phyloP scores from a whole-genome alignment of 2,888 invertebrate genomes.

The Drosophila kanekoi region DNA sequence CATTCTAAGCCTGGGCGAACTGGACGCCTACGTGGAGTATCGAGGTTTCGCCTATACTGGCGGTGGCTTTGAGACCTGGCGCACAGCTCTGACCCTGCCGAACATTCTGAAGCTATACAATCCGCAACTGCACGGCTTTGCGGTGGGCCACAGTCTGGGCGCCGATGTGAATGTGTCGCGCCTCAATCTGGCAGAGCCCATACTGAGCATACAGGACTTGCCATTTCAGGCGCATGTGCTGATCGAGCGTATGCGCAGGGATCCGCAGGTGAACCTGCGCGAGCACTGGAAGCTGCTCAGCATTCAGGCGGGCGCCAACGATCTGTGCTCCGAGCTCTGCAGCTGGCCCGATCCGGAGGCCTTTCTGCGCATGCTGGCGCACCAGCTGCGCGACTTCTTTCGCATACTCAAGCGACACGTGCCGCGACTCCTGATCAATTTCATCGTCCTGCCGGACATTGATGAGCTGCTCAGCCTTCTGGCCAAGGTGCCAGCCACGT shows the following conservation, averaged over 20 bases:
- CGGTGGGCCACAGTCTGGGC: slow-evolving; percentile 86
- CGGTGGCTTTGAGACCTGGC: slow-evolving; percentile 86
- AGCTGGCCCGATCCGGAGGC: slow-evolving; percentile 83
- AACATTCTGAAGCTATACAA: slow-evolving; percentile 89
- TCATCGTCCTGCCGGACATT: slow-evolving; percentile 86
- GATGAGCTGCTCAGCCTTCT: slow-evolving; percentile 24
- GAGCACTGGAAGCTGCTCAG: slow-evolving; percentile 88
- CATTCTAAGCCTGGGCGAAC: slow-evolving; percentile 56
- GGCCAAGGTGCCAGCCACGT: slow-evolving; percentile 1
- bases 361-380: slow-evolving; percentile 85
- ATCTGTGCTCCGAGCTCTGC: slow-evolving; percentile 87
- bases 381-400: slow-evolving; percentile 84
- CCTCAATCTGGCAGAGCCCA: slow-evolving; percentile 87
- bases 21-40: slow-evolving; percentile 84
- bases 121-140: slow-evolving; percentile 87
- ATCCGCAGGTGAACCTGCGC: slow-evolving; percentile 86
- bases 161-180: slow-evolving; percentile 75
- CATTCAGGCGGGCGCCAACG: slow-evolving; percentile 87
- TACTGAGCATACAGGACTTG: slow-evolving; percentile 86
- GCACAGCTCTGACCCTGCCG: slow-evolving; percentile 86
- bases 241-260: slow-evolving; percentile 86
- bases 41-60: slow-evolving; percentile 85
- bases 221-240: slow-evolving; percentile 86
- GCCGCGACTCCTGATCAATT: slow-evolving; percentile 87
- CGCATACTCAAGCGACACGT: slow-evolving; percentile 86